Percentiles rank a stretch among this genome's conserved stretches.
phyloP scores from a whole-genome alignment of 2,797 vertebrate genomes.

The Hoplostethus atlanticus region DNA sequence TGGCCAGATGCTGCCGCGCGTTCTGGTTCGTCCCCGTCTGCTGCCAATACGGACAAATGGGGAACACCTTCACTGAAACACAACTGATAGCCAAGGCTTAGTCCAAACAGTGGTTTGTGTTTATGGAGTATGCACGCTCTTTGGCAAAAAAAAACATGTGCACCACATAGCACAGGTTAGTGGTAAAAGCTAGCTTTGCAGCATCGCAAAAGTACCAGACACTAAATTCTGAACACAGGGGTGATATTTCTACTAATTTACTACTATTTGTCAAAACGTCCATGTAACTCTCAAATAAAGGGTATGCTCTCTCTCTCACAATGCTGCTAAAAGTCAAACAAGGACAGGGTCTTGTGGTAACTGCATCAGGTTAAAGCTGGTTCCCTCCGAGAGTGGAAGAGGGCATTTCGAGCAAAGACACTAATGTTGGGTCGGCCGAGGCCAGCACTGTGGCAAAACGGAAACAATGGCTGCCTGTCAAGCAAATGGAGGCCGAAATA shows the following conservation, averaged over 20 bases:
- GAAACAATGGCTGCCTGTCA: slow-evolving; percentile 27
- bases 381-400: slow-evolving; percentile 24
- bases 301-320: neutral
- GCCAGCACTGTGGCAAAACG: slow-evolving; percentile 11
- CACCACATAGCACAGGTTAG: no score
- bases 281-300: neutral
- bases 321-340: slow-evolving; percentile 38
- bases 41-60: neutral
- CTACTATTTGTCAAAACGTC: no score
- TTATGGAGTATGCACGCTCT: neutral
- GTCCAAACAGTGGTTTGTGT: neutral
- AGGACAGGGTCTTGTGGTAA: slow-evolving; percentile 10
- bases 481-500: slow-evolving; percentile 10
- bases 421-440: slow-evolving; percentile 27
- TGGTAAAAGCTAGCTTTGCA: no score
- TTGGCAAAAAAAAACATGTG: neutral
- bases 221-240: no score
- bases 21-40: slow-evolving; percentile 1
- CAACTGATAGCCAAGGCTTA: neutral
- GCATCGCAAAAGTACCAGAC: no score
- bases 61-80: slow-evolving; percentile 7
- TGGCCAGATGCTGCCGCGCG: slow-evolving; percentile 17
- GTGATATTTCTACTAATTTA: no score
- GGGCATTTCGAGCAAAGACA: slow-evolving; percentile 1
- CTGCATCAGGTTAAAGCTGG: slow-evolving; percentile 13